Percentiles rank a stretch among this genome's conserved stretches.
Conservation (phyloP, 2,797 vertebrate species). For the Lithobates sylvaticus region DNA sequence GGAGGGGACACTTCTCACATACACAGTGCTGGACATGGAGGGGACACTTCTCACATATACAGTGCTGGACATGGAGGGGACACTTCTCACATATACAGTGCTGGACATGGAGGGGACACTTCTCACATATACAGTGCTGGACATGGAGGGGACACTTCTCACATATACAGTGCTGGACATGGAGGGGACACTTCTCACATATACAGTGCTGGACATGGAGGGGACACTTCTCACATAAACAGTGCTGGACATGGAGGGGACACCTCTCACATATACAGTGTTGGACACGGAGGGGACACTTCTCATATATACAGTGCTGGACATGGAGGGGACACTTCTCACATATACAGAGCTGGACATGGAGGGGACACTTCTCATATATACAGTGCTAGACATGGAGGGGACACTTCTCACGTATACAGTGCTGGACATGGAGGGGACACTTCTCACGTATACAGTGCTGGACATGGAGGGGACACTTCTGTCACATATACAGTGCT, state of each 20-base stretch:
- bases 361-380: too few species aligned
- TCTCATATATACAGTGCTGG: neutral
- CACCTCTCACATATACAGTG: neutral
- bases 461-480: too few species aligned
- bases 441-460: too few species aligned
- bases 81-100: neutral
- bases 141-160: neutral
- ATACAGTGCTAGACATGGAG: too few species aligned
- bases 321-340: neutral
- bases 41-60: neutral
- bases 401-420: too few species aligned
- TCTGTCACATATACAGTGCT: too few species aligned
- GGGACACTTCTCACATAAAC: neutral
- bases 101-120: neutral
- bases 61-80: neutral
- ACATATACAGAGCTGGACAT: neutral
- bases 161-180: neutral
- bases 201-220: neutral
- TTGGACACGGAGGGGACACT: neutral
- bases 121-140: neutral
- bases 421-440: too few species aligned
- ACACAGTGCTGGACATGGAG: neutral
- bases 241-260: neutral
- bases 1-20: neutral
- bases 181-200: neutral